Base-by-base conservation (phyloP, 2,797 vertebrate species). In the Emys orbicularis region DNA sequence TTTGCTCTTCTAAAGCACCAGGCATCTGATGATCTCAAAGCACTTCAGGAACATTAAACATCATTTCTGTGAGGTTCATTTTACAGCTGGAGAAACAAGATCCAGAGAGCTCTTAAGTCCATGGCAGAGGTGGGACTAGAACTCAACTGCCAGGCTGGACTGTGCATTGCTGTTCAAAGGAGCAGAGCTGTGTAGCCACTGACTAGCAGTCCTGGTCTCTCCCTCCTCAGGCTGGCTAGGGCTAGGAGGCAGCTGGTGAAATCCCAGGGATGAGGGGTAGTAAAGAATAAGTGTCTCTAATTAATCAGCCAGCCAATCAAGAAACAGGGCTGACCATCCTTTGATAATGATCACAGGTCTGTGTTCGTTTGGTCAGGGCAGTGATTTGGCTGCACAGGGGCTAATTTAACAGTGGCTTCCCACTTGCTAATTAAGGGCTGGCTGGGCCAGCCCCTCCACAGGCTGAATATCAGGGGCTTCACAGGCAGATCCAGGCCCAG, bases 371-470 rank as follows among this genome's bases (percentile, higher is more conserved):
- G 0, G 29, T 11, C 1, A 0, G 65, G 79, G n/a, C 54, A 25
- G 56, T 1, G 11, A 37, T 31, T 29, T 19, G 56, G 31, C n/a
- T n/a, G n/a, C n/a, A n/a, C n/a, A n/a, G n/a, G n/a, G n/a, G n/a
- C n/a, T n/a, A n/a, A n/a, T n/a, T n/a, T n/a, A n/a, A n/a, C n/a
- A n/a, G n/a, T n/a, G n/a, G n/a, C 61, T 41, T 4, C 53, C 16
- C 6, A 31, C 25, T 19, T 47, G 56, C 80, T 50, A 53, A 2
- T 29, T 19, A 19, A 2, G 2, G 79, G 79, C 52, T 9, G 4
- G 27, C 15, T 0, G 80, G 3, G 1, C 16, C 59, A 21, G 89
- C 52, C 37, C 23, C n/a, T 37, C 0, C 1, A 6, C 0, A 6
- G 5, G 4, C 79, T 31, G 34, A 52, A 8, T 21, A 3, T 5